Evolutionary conservation across 2,113 vertebrate genomes (phyloP).

Genomic region (Numida meleagris): DNA sequence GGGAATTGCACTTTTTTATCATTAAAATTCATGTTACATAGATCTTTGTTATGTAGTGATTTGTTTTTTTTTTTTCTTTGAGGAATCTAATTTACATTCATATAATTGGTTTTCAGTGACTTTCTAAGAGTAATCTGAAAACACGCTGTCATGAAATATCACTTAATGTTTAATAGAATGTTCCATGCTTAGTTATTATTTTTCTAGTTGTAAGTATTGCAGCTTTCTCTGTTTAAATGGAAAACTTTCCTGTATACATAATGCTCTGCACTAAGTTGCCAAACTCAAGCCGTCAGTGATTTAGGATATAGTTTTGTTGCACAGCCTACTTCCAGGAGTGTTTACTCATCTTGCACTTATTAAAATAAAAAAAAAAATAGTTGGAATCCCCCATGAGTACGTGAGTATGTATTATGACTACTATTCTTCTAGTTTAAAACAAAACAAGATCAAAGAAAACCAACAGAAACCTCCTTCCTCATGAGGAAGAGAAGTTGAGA

Average conservation of each 20-base stretch:
- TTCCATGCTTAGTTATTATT: neutral
- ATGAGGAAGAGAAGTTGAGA: neutral
- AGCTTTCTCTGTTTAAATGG: neutral
- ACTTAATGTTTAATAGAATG: neutral
- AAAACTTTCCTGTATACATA: neutral
- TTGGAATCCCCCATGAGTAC: neutral
- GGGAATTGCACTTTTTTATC: neutral
- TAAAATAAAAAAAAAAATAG: neutral
- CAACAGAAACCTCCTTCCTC: neutral
- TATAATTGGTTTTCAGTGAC: neutral
- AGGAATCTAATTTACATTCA: slow-evolving; percentile 8
- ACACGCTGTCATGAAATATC: neutral
- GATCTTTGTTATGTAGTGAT: neutral
- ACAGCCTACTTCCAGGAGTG: neutral
- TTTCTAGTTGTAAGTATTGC: neutral
- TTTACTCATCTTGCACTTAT: neutral
- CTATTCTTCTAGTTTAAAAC: neutral
- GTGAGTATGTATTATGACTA: neutral
- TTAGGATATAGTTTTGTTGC: neutral
- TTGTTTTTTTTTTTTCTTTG: slow-evolving; percentile 47
- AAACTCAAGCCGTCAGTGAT: neutral
- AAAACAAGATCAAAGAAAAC: neutral
- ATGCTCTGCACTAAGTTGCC: neutral
- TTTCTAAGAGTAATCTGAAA: slow-evolving; percentile 24
- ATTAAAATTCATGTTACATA: slow-evolving; percentile 6